phyloP scores from a whole-genome alignment of 23 tunicate species.

The Halocynthia aurantium region DNA sequence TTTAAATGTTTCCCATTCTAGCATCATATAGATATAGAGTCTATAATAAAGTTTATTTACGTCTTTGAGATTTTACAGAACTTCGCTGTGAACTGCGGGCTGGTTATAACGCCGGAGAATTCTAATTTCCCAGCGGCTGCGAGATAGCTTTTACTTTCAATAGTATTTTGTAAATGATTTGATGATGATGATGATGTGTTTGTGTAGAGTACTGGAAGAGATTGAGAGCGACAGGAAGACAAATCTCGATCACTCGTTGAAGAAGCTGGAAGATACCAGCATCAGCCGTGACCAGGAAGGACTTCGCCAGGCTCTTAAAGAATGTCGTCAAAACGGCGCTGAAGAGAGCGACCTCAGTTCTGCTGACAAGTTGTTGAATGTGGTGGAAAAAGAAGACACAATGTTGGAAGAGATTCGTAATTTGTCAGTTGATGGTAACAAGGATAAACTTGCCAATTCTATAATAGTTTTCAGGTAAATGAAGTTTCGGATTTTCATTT shows the following conservation, averaged over 20 bases:
- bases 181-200: too few relatives aligned
- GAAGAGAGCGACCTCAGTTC: conserved; percentile 5
- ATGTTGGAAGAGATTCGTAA: conserved; percentile 2
- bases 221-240: conserved; percentile 11
- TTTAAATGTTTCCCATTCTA: too few relatives aligned
- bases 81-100: too few relatives aligned
- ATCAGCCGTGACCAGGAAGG: conserved; percentile 16
- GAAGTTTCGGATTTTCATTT: too few relatives aligned
- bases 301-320: conserved; percentile 15
- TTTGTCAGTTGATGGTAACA: conserved; percentile 1
- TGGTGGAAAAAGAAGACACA: conserved; percentile 17
- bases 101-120: too few relatives aligned
- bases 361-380: conserved; percentile 18
- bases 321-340: conserved; percentile 11
- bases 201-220: conserved; percentile 9
- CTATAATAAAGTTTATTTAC: too few relatives aligned
- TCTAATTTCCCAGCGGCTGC: too few relatives aligned
- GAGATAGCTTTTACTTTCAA: too few relatives aligned
- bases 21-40: too few relatives aligned
- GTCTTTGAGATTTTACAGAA: too few relatives aligned
- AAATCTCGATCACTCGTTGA: neutral
- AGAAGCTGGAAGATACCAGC: conserved; percentile 28
- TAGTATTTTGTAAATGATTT: too few relatives aligned
- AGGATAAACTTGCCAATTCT: conserved; percentile 4
- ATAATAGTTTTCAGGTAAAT: conserved; percentile 17